Evolutionary conservation across 1,140 invertebrate genomes (phyloP), one percentile per base, ranked within the genome.

Genomic region (Drosophila varians): DNA sequence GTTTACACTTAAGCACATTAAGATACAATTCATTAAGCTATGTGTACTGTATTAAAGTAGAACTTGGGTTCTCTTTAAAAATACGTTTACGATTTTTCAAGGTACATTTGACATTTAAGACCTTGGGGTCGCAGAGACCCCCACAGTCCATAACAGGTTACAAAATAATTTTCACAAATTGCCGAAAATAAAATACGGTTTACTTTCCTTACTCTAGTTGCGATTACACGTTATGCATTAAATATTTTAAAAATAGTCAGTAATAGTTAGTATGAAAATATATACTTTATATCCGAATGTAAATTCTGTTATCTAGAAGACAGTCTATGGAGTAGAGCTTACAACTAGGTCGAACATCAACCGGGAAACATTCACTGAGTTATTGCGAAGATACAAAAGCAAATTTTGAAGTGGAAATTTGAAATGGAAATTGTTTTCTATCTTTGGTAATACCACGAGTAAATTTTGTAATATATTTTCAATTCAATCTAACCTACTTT

Each of bases 281-380:
- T 83, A 38, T 48, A 42, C 14, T 68, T 36, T 46, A 34, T 73
- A 36, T 60, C 58, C 43, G 58, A 47, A 69, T 78, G 70, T 84
- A 84, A 84, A 84, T 84, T 84, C 80, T 80, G 72, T 75, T 84
- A 84, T 84, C 79, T 84, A 86, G 80, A 73, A 84, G 79, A 84
- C 79, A 84, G 79, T 84, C 79, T 80, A 86, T 84, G 66, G 71
- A 84, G 80, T 79, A 86, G 72, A 84, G 76, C 72, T 84, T 84
- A 84, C 19, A 51, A 38, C 51, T 84, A 84, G 14, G 4, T 73
- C 21, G 19, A 49, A 55, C 23, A 60, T 26, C 25, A 42, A 46
- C 25, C 38, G 26, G 25, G 28, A 42, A 69, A 40, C 14, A 4
- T 9, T 26, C 14, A 6, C 7, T 7, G 5, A 36, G n/a, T n/a